Evolutionary conservation across 2,113 vertebrate genomes (phyloP), one percentile per base, ranked within the genome.

Genomic region (Ophthalmolycus amberensis): DNA sequence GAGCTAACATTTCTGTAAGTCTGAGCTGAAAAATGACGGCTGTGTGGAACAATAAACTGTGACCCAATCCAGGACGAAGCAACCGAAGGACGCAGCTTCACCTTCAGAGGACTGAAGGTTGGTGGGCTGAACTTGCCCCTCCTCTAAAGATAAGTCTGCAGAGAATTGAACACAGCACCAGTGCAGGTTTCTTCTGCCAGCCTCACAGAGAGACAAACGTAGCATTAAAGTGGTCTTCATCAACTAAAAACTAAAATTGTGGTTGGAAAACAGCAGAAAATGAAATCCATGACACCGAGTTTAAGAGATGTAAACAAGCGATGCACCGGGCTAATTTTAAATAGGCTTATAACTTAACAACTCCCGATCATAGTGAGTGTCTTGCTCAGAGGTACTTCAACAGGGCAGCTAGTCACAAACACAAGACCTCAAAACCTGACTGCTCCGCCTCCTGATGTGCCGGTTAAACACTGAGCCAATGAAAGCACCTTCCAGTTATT

Each of bases 391-490:
- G 59, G n/a, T n/a, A 27, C 73, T 22, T 69, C 18, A 50, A 50
- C 48, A 50, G 48, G 16, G 18, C 48, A 87, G 38, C 56, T 32
- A 42, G 63, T 48, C 54, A 58, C 54, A 62, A 16, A 5, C 7
- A 46, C 16, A 46, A 12, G 25, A n/a, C 29, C 16, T 48, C 9
- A 14, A 66, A 63, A 29, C 66, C 42, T 9, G 18, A 20, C 60
- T 37, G 27, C 66, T 71, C 76, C 12, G 2, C 59, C 69, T 75
- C 34, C 44, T 56, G 37, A 78, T 48, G 27, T 14, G 62, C 71
- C 74, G 71, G 58, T 84, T 71, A 83, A 88, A 80, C 54, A 71
- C 83, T 12, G 37, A 83, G 27, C 40, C 80, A 82, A 81, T 64
- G 76, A 67, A 77, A 85, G 54, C 71, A 29, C 60, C 52, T 34